phyloP scores from a whole-genome alignment of 2,113 vertebrate species.

The Pipra filicauda region DNA sequence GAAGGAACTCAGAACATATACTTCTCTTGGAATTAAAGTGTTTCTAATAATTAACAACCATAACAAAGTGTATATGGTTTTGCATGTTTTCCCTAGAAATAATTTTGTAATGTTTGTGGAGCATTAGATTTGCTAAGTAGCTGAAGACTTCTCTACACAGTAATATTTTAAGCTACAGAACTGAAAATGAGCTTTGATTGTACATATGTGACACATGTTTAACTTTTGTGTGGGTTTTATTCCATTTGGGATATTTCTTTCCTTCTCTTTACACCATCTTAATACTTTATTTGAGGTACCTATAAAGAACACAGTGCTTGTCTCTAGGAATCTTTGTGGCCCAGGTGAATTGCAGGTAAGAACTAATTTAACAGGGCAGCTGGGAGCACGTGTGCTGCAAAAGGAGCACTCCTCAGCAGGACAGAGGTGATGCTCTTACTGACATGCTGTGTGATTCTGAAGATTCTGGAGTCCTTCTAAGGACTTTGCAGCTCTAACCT shows the following conservation, averaged over 20 bases:
- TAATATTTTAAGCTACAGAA: not conserved
- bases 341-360: not conserved
- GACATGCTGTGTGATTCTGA: fast-evolving
- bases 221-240: not conserved
- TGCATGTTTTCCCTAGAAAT: not conserved
- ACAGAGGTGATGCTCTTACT: not conserved
- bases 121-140: not conserved
- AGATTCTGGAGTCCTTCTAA: not conserved
- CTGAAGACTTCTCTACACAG: not conserved
- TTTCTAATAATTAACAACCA: not conserved
- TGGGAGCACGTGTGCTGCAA: not conserved
- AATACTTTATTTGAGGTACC: not conserved
- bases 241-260: not conserved
- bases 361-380: not conserved
- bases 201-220: not conserved
- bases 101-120: not conserved
- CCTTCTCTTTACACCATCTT: not conserved
- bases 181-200: fast-evolving
- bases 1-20: not conserved
- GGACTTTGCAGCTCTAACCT: not conserved
- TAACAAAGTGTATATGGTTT: not conserved
- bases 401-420: not conserved
- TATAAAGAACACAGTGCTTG: fast-evolving
- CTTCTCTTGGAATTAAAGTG: not conserved
- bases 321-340: not conserved